Percentiles rank a stretch among this genome's conserved stretches.
These are phyloP conservation scores for Tenthredo livida DNA, from an alignment of 2,888 invertebrate genomes.

Conservation along the genomic window DNA sequence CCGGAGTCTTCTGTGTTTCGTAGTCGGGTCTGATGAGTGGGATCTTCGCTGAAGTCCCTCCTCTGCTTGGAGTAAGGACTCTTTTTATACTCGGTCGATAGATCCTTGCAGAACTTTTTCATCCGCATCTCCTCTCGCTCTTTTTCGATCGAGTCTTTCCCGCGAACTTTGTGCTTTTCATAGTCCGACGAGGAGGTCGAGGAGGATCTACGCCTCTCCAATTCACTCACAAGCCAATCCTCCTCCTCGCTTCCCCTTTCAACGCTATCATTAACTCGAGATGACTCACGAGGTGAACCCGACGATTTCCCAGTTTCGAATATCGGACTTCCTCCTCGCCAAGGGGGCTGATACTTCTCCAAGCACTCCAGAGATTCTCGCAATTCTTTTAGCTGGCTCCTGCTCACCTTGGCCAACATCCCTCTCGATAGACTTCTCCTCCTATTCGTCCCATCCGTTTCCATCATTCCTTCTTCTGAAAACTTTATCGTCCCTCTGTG, in stretches of 20 bases:
- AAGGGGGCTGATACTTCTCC: background rate
- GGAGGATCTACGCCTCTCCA: background rate
- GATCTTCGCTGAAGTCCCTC: slow-evolving; percentile 35
- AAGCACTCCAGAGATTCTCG: slow-evolving; percentile 24
- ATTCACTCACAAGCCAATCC: background rate
- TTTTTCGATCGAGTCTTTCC: slow-evolving; percentile 9
- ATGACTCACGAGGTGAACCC: background rate
- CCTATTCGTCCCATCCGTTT: no score
- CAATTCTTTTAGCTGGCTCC: background rate
- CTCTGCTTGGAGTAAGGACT: slow-evolving; percentile 34
- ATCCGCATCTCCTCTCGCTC: slow-evolving; percentile 27
- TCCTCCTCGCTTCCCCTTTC: background rate
- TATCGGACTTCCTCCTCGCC: slow-evolving; percentile 24
- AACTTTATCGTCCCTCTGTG: background rate
- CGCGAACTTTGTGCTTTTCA: background rate
- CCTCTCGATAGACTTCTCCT: background rate
- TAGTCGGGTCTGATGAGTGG: background rate
- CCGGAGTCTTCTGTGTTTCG: background rate
- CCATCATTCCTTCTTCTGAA: background rate
- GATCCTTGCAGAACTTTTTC: slow-evolving; percentile 39
- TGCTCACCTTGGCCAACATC: background rate
- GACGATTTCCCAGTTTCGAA: background rate
- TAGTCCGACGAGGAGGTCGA: background rate
- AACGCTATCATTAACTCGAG: background rate
- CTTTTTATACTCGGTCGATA: slow-evolving; percentile 47